Base-by-base conservation (phyloP, 2,797 vertebrate species). In the Danio jaintianensis region DNA sequence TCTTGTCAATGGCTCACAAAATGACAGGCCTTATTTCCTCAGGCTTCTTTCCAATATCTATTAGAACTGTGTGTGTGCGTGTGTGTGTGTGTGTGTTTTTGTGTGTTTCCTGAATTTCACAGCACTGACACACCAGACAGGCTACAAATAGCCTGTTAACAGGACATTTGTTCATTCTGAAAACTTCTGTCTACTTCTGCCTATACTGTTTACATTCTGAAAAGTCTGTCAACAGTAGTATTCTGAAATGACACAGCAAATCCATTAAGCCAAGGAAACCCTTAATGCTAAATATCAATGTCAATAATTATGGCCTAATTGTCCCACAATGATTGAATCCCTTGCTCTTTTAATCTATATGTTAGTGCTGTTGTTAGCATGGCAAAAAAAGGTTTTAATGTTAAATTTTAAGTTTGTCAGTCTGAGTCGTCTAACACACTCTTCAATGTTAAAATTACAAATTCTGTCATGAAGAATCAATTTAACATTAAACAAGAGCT, bases 1-100 rank as follows among this genome's bases (percentile, higher is more conserved):
- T 85, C 75, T 77, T 43, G 75, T 56, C 18, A 18, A 86, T 80
- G 55, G 61, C 84, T 79, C 52, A 64, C 68, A 79, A 82, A 79
- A 69, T 78, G 62, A 82, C 71, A 72, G 62, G 61, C 73, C 53
- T 78, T 58, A 64, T 80, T 77, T 75, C 47, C 43, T 71, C 29
- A 55, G 22, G 47, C 69, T 62, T 7, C 82, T 82, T 71, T 78
- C 18, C 38, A 42, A 42, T n/a, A 45, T 79, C 71, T 8, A 50
- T 72, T 40, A 76, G 80, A 82, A 84, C 52, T 66, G 71, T 22
- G 45, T 63, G 78, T 76, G 18, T 38, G 20, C 82, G 40, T 63
- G 7, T 63, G 61, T 40, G 12, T 13, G 59, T 43, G 40, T 42
- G 15, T 22, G 42, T 45, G 42, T 29, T 11, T 68, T 16, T 38